Conservation (phyloP, 1,140 invertebrate genomes). For the Euwallacea similis region DNA sequence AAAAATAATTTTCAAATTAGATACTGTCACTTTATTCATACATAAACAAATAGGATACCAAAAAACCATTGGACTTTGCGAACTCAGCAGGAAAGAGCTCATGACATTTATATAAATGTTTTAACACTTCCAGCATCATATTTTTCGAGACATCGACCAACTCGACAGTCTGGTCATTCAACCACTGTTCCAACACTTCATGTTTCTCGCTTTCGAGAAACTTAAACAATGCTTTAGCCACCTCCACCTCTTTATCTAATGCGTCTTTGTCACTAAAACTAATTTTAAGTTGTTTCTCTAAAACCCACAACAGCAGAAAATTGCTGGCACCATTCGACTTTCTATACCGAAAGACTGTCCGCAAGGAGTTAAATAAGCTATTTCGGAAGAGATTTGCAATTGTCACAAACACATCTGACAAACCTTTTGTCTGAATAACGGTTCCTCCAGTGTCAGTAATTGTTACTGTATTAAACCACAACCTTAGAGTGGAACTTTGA, state of each 20-base stretch:
- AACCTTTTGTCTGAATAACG: constrained; percentile 24
- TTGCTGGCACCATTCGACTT: constrained; percentile 43
- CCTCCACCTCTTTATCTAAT: constrained; percentile 46
- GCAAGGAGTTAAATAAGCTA: constrained; percentile 56
- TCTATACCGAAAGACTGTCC: constrained; percentile 49
- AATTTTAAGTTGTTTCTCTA: constrained; percentile 60
- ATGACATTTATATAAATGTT: constrained; percentile 60
- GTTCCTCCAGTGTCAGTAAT: constrained; percentile 24
- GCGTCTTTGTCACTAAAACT: constrained; percentile 42
- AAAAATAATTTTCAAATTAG: too few species aligned
- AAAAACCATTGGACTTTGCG: constrained; percentile 58
- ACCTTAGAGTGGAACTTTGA: constrained; percentile 39
- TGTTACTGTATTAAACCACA: constrained; percentile 49
- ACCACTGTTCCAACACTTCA: constrained; percentile 56
- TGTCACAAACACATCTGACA: constrained; percentile 57
- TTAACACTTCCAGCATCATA: constrained; percentile 57
- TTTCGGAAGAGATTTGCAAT: constrained; percentile 56
- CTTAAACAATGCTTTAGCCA: constrained; percentile 58
- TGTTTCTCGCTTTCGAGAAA: constrained; percentile 48
- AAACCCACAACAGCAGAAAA: constrained; percentile 59
- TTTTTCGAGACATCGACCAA: constrained; percentile 58
- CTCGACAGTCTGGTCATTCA: constrained; percentile 54
- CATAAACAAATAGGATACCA: constrained; percentile 58
- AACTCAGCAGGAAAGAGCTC: constrained; percentile 57
- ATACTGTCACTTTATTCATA: constrained; percentile 26